Base-by-base conservation (phyloP, 2,888 invertebrate species). In the Dascillus cervinus region DNA sequence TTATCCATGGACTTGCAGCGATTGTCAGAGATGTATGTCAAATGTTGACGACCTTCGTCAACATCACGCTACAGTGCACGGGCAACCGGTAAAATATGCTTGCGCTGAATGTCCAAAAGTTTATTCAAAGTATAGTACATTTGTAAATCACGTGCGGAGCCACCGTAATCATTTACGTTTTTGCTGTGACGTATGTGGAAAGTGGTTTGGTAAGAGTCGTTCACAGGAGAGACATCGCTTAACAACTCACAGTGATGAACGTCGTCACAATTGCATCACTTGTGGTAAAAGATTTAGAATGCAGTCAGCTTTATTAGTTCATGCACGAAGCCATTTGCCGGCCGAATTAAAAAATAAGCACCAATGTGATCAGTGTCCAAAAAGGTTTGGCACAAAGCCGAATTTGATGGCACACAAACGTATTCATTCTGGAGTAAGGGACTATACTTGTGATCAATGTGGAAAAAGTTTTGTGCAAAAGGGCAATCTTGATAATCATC, bases 21-120 rank as follows among this genome's bases (percentile, higher is more conserved):
- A 70, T 34, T 72, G 72, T 47, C 64, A 69, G 36, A 62, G 66
- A 52, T 50, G 65, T 23, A 61, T 68, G 26, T 60, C 60, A 32
- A 60, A 66, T 36, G 64, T 67, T 19, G 66, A 69, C 34, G 65
- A 69, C 37, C 58, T 82, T 17, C 62, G 77, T 31, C 68, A 73
- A 1, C 82, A 82, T 52, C 72, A 73, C 25, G 70, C 72, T 39
- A 62, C 67, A 4, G 70, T 73, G 1, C 82, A 82, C 46, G 73
- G 73, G 23, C 76, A 77, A 46, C 70, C 73, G 39, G 67, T 73
- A 1, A 73, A 75, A 3, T 81, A 77, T 47, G 69, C 72, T 49
- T 82, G 82, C 52, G 70, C 75, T 11, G 77, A 80, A 48, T 82
- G 82, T 52, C 74, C 76, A 23, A 74, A 73, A 45, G 69, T 75